phyloP scores from a whole-genome alignment of 2,113 vertebrate genomes.

The Paramormyrops kingsleyae region DNA sequence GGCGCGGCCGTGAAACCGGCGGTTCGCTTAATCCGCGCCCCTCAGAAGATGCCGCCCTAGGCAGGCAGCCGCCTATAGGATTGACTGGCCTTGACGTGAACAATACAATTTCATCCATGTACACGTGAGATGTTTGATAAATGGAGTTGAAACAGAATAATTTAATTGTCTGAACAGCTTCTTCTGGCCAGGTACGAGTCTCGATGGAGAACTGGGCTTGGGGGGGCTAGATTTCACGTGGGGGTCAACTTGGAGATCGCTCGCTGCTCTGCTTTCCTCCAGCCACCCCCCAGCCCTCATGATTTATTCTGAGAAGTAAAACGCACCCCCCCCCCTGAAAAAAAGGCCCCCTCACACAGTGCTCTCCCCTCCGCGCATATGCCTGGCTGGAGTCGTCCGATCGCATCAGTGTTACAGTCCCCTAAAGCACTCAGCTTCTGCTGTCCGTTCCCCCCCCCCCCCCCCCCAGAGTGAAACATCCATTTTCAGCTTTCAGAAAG shows the following conservation, averaged over 20 bases:
- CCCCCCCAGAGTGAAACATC: conserved; percentile 21
- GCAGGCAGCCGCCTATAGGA: not conserved
- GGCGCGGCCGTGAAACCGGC: not conserved
- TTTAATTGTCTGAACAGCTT: not conserved
- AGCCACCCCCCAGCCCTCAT: conserved; percentile 2
- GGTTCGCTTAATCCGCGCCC: not conserved
- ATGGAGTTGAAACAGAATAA: not conserved
- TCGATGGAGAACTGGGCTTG: not conserved
- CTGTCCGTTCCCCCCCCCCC: conserved; percentile 21
- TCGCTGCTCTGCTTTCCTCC: not conserved
- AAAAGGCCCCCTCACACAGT: conserved; percentile 19
- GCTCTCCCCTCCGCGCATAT: conserved; percentile 24
- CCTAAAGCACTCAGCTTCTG: conserved; percentile 21
- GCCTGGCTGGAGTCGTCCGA: conserved; percentile 31
- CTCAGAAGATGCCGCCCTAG: not conserved
- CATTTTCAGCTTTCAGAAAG: conserved; percentile 34
- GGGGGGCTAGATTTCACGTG: not conserved
- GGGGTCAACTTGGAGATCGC: not conserved
- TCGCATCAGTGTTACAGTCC: conserved; percentile 24
- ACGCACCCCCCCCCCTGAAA: not conserved
- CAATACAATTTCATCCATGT: not conserved
- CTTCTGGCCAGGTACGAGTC: not conserved
- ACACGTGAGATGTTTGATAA: not conserved
- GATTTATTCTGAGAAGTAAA: conserved; percentile 8
- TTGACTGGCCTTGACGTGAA: not conserved